These are phyloP conservation scores for Cartodere bifasciata DNA, from an alignment of 2,888 invertebrate species.

Conservation along the genomic window DNA sequence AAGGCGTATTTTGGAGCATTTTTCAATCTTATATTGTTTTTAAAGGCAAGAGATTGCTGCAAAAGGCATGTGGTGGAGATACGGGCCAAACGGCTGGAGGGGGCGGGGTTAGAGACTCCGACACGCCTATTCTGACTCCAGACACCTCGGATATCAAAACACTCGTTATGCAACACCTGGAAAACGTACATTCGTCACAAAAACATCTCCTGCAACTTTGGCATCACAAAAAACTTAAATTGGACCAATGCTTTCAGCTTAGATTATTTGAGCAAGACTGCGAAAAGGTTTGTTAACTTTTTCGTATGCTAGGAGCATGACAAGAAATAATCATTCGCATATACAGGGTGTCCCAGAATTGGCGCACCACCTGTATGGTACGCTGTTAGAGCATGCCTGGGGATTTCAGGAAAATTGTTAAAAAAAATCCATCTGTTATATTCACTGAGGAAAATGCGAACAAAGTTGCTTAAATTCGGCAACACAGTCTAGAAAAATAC, in stretches of 20 bases:
- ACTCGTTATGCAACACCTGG: conserved; percentile 68
- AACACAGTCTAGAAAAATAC: too few species aligned
- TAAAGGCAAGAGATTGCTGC: conserved; percentile 56
- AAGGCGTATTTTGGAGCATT: neutral
- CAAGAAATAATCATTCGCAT: too few species aligned
- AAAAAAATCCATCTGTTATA: too few species aligned
- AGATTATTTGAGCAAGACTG: conserved; percentile 95
- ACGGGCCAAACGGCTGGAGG: conserved; percentile 22
- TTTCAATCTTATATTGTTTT: conserved; percentile 4
- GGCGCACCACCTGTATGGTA: too few species aligned
- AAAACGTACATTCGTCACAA: conserved; percentile 79
- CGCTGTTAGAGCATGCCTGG: too few species aligned
- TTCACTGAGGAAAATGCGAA: too few species aligned
- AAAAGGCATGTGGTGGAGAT: conserved; percentile 40
- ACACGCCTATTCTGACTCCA: conserved; percentile 53
- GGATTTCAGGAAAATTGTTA: too few species aligned
- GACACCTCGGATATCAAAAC: conserved; percentile 47
- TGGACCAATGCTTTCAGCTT: conserved; percentile 94
- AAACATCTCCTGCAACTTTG: conserved; percentile 86
- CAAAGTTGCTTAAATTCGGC: too few species aligned
- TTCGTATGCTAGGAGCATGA: too few species aligned
- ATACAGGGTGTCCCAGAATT: too few species aligned
- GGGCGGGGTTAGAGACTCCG: conserved; percentile 54
- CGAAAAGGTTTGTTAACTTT: conserved; percentile 79
- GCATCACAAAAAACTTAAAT: conserved; percentile 87